phyloP scores from a whole-genome alignment of 2,888 invertebrate species.

The Idaea dimidiata region DNA sequence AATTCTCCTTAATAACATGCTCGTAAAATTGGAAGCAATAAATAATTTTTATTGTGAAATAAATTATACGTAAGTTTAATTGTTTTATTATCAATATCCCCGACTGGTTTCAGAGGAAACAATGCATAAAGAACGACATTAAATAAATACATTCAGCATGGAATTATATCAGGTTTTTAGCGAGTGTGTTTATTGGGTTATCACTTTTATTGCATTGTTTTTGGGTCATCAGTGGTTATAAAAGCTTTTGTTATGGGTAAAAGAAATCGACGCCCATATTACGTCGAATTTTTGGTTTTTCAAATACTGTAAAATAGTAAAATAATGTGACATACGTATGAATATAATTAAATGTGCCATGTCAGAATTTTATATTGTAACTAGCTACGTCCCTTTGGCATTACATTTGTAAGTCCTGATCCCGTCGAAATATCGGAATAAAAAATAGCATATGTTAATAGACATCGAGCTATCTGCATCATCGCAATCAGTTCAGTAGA shows the following conservation, averaged over 20 bases:
- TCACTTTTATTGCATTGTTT: background rate
- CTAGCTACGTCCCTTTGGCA: too few species aligned
- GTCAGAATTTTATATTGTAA: too few species aligned
- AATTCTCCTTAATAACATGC: too few species aligned
- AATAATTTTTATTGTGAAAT: background rate
- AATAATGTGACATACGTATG: too few species aligned
- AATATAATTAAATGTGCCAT: too few species aligned
- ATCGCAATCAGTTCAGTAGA: too few species aligned
- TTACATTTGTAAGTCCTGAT: too few species aligned
- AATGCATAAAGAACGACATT: background rate
- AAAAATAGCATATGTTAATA: too few species aligned
- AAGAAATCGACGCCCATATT: background rate
- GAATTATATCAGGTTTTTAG: background rate
- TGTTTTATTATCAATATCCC: background rate
- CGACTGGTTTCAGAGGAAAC: background rate
- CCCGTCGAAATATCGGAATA: too few species aligned
- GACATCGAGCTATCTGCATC: too few species aligned
- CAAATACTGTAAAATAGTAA: too few species aligned
- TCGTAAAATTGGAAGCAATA: background rate
- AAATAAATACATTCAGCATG: background rate
- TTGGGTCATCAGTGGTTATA: background rate
- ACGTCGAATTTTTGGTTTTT: too few species aligned
- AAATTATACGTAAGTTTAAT: background rate
- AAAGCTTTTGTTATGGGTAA: background rate
- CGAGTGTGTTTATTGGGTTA: background rate